A percentile compares a stretch with the other conserved stretches of the same genome.
phyloP scores from a whole-genome alignment of 2,888 invertebrate species.

The Camponotus fellah region DNA sequence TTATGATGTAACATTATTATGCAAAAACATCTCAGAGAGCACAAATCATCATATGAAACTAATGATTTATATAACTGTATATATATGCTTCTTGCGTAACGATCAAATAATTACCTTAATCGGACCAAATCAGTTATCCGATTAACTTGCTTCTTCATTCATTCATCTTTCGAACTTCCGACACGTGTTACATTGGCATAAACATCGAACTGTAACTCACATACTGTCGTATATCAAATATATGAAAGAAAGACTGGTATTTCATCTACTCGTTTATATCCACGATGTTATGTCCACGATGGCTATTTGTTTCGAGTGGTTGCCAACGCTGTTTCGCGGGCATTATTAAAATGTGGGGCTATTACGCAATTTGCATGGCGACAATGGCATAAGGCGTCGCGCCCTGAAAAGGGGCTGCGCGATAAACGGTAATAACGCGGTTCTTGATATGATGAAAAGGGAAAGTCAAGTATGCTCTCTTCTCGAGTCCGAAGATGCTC shows the following conservation, averaged over 20 bases:
- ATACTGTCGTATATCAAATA: slow-evolving; percentile 18
- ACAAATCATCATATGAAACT: not conserved
- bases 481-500: not conserved
- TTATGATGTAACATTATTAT: slow-evolving; percentile 9
- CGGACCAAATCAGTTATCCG: not conserved
- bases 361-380: slow-evolving; percentile 75
- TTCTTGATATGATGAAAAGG: slow-evolving; percentile 49
- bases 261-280: slow-evolving; percentile 54
- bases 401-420: slow-evolving; percentile 56
- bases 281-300: slow-evolving; percentile 49
- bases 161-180: slow-evolving; percentile 1
- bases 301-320: slow-evolving; percentile 67
- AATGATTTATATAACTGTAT: not conserved
- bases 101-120: slow-evolving; percentile 2
- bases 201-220: not conserved
- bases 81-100: not conserved
- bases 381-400: slow-evolving; percentile 64
- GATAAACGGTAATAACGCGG: slow-evolving; percentile 60
- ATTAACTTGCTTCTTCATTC: not conserved
- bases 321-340: slow-evolving; percentile 45
- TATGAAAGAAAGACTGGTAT: slow-evolving; percentile 20
- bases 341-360: slow-evolving; percentile 73
- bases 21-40: not conserved
- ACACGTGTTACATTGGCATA: not conserved
- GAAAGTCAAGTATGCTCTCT: slow-evolving; percentile 19